A percentile compares a stretch with the other conserved stretches of the same genome.
phyloP scores from a whole-genome alignment of 1,140 invertebrate species.

The Hydropsyche tenuis region DNA sequence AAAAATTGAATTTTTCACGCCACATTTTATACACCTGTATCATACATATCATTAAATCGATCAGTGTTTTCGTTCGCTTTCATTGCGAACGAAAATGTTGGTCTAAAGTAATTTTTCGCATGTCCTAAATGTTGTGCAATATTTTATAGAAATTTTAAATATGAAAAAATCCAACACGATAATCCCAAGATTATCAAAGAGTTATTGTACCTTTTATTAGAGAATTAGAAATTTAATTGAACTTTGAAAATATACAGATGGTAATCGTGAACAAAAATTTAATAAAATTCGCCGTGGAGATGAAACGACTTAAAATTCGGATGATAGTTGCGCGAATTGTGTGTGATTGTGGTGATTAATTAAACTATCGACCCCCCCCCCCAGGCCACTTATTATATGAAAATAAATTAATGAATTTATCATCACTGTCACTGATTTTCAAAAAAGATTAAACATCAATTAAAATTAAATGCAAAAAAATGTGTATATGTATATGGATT shows the following conservation, averaged over 20 bases:
- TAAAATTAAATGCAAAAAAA: not conserved
- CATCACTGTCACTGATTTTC: too few relatives aligned
- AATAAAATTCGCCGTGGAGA: not conserved
- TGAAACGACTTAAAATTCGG: constrained; percentile 19
- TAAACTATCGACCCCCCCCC: constrained; percentile 40
- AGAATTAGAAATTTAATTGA: constrained; percentile 35
- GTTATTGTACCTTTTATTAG: constrained; percentile 50
- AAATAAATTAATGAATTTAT: too few relatives aligned
- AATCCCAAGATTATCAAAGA: constrained; percentile 36
- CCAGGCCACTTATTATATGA: not conserved
- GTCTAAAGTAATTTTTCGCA: constrained; percentile 12
- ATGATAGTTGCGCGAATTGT: constrained; percentile 19
- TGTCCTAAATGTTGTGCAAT: constrained; percentile 46
- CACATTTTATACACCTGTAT: not conserved
- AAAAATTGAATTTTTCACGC: not conserved
- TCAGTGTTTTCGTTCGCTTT: not conserved
- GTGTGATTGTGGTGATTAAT: constrained; percentile 4
- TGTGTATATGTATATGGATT: constrained; percentile 2
- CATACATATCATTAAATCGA: not conserved
- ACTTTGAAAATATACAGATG: not conserved
- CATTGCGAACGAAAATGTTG: not conserved
- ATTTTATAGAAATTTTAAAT: constrained; percentile 42
- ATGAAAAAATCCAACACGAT: constrained; percentile 23
- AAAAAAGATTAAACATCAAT: too few relatives aligned
- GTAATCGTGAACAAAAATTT: constrained; percentile 1